Evolutionary conservation across 1,140 invertebrate species (phyloP).

Genomic region (Orius insidiosus): DNA sequence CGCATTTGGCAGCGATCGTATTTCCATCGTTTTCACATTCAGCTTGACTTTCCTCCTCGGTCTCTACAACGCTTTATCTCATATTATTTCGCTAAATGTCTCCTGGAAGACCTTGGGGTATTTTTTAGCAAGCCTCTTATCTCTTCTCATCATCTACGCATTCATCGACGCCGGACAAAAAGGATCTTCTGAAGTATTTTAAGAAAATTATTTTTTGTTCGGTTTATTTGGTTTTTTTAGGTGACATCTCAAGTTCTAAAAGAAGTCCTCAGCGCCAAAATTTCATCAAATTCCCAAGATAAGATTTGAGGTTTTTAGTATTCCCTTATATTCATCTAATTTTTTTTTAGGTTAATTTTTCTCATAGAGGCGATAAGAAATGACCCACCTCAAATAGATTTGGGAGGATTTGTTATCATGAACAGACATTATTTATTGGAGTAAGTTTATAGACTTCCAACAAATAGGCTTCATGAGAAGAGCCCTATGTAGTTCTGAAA

Average conservation of each 20-base stretch:
- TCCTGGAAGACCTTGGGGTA: constrained; percentile 5
- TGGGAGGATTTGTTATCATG: constrained; percentile 8
- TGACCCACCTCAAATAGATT: constrained; percentile 4
- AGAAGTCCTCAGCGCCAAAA: background rate
- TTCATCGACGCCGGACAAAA: constrained; percentile 6
- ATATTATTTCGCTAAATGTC: background rate
- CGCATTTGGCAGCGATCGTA: background rate
- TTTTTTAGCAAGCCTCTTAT: constrained; percentile 1
- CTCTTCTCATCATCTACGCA: constrained; percentile 1
- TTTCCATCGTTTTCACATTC: constrained; percentile 11
- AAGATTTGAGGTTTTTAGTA: too few relatives aligned
- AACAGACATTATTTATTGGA: constrained; percentile 6
- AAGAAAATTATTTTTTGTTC: background rate
- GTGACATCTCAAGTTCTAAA: background rate
- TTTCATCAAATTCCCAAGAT: background rate
- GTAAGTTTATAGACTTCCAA: constrained; percentile 5
- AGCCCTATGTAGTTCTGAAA: too few relatives aligned
- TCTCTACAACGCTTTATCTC: constrained; percentile 6
- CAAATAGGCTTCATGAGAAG: too few relatives aligned
- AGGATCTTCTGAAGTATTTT: background rate
- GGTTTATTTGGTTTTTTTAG: background rate
- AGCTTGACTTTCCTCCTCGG: constrained; percentile 11
- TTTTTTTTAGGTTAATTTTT: too few relatives aligned
- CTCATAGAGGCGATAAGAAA: constrained; percentile 2
- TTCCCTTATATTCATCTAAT: too few relatives aligned